Percentiles rank a stretch among this genome's conserved stretches.
Evolutionary conservation across 1,140 invertebrate species (phyloP).

Genomic region (Zaprionus nigranus): DNA sequence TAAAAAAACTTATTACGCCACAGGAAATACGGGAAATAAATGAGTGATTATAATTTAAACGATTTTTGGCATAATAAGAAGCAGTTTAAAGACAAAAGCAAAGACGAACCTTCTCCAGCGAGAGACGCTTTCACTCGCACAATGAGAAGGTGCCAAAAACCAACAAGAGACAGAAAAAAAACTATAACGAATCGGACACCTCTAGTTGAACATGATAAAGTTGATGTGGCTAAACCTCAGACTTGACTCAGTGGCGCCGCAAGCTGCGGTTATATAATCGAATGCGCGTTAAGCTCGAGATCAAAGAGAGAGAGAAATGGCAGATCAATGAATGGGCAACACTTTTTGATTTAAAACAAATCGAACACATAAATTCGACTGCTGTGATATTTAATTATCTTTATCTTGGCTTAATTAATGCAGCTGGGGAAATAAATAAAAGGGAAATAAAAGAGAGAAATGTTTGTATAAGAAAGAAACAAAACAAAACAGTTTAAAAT

Average conservation of each 20-base stretch:
- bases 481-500: neutral
- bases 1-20: conserved; percentile 63
- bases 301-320: conserved; percentile 19
- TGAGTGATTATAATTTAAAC: conserved; percentile 68
- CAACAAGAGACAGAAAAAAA: conserved; percentile 38
- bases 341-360: conserved; percentile 29
- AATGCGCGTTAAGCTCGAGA: conserved; percentile 7
- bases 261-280: conserved; percentile 29
- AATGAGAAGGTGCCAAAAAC: conserved; percentile 68
- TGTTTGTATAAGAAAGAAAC: neutral
- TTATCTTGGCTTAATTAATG: conserved; percentile 19
- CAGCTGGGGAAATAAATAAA: conserved; percentile 10
- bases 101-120: neutral
- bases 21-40: conserved; percentile 17
- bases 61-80: conserved; percentile 69
- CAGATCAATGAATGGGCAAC: conserved; percentile 26
- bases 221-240: conserved; percentile 22
- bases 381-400: conserved; percentile 13
- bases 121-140: conserved; percentile 55
- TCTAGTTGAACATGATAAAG: conserved; percentile 39
- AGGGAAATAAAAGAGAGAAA: neutral
- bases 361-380: conserved; percentile 18
- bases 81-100: conserved; percentile 56
- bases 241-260: conserved; percentile 16
- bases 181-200: conserved; percentile 35